Evolutionary conservation across 2,888 invertebrate species (phyloP), one percentile per base, ranked within the genome.

Genomic region (Frankliniella fusca): DNA sequence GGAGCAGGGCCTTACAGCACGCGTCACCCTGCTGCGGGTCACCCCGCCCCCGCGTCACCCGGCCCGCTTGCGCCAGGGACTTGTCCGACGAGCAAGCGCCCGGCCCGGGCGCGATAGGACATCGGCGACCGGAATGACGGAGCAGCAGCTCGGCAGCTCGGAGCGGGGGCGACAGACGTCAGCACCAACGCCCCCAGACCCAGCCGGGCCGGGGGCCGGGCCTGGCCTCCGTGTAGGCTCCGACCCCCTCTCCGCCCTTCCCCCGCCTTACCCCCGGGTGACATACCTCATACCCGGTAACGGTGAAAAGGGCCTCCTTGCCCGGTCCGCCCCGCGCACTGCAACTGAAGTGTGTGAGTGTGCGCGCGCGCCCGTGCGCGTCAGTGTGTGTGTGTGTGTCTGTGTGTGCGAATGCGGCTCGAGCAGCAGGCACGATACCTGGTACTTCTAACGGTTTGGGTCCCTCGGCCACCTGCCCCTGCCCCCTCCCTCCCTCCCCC

Each of bases 371-470:
- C 54, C 11, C 5, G 70, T 23, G 23, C 38, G 38, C 38, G 70
- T 23, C 23, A 23, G 23, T 20, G 70, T 23, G 23, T 23, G n/a
- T n/a, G 70, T 23, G 15, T 15, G 15, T 54, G 15, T 15, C 3
- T 54, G 38, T 38, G 38, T 38, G 38, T 38, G 38, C 38, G 38
- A 38, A 38, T 38, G 38, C 38, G 38, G 38, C 38, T 38, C 38
- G 38, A 38, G 38, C 38, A 38, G 38, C 38, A 38, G 70, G 70
- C 70, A 76, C 70, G 27, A 12, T n/a, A 61, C 61, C 61, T 11
- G 70, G 70, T 76, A 76, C 70, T 76, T 76, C 23, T 76, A 76
- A 76, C 70, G 70, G 70, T 76, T 76, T 76, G 70, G 70, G 23
- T 27, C 61, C 61, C n/a, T 61, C 70, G 27, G 70, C 23, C 70